A percentile compares a stretch with the other conserved stretches of the same genome.
phyloP scores from a whole-genome alignment of 1,140 invertebrate genomes.

The Calliopsis andreniformis region DNA sequence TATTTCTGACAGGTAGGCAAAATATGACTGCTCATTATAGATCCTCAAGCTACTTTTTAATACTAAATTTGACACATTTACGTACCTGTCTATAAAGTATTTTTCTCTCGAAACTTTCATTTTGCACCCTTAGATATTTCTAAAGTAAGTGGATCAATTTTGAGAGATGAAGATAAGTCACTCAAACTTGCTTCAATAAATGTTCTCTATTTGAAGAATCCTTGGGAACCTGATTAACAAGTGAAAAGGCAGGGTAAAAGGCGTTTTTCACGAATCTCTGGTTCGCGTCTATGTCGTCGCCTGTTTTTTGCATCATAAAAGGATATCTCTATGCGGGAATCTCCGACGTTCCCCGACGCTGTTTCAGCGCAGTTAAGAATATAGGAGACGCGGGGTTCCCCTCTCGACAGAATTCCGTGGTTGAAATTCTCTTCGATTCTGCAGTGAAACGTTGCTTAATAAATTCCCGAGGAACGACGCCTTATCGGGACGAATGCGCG shows the following conservation, averaged over 20 bases:
- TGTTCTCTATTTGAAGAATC: neutral
- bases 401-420: neutral
- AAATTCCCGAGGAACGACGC: slow-evolving; percentile 18
- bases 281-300: neutral
- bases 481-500: slow-evolving; percentile 11
- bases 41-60: no score
- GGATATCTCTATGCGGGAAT: neutral
- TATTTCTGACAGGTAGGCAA: no score
- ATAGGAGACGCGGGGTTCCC: neutral
- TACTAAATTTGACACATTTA: no score
- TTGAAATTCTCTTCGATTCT: neutral
- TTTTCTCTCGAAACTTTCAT: no score
- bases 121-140: no score
- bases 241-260: neutral
- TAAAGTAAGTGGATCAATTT: no score
- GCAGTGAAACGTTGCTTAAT: slow-evolving; percentile 18
- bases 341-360: neutral
- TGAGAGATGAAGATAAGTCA: no score
- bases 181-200: no score
- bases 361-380: neutral
- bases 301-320: slow-evolving; percentile 7
- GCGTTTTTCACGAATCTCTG: neutral
- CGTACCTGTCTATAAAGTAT: no score
- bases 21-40: no score
- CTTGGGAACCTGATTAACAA: slow-evolving; percentile 40